phyloP scores from a whole-genome alignment of 64 coral and sea anemone species.

The Trachythela sp. region DNA sequence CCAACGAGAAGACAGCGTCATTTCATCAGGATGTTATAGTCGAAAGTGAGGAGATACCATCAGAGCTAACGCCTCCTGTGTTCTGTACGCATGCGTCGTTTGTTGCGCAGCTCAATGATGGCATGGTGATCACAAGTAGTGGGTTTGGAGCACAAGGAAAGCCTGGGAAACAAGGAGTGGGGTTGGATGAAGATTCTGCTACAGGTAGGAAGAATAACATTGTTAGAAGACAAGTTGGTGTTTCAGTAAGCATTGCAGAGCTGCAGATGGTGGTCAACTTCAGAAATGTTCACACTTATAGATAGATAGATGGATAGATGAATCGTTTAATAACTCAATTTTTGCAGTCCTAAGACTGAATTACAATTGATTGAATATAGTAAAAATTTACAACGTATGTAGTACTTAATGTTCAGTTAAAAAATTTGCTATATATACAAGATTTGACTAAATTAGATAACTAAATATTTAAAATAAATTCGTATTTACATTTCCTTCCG shows the following conservation, averaged over 20 bases:
- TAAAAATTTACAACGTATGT: too few species aligned
- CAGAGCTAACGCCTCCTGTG: neutral
- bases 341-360: too few species aligned
- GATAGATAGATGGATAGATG: too few species aligned
- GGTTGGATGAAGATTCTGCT: neutral
- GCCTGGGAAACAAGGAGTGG: constrained; percentile 38
- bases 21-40: neutral
- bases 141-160: constrained; percentile 66
- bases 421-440: too few species aligned
- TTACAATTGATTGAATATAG: too few species aligned
- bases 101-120: constrained; percentile 81
- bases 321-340: too few species aligned
- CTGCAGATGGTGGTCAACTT: neutral
- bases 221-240: neutral
- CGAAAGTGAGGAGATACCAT: neutral
- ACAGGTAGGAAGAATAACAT: neutral
- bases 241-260: neutral
- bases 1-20: constrained; percentile 56
- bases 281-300: too few species aligned
- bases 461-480: too few species aligned
- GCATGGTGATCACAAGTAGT: constrained; percentile 72
- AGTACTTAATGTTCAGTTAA: too few species aligned
- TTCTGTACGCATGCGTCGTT: constrained; percentile 88
- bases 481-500: too few species aligned
- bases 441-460: too few species aligned